phyloP scores from a whole-genome alignment of 2,113 vertebrate species.

The Galemys pyrenaicus region DNA sequence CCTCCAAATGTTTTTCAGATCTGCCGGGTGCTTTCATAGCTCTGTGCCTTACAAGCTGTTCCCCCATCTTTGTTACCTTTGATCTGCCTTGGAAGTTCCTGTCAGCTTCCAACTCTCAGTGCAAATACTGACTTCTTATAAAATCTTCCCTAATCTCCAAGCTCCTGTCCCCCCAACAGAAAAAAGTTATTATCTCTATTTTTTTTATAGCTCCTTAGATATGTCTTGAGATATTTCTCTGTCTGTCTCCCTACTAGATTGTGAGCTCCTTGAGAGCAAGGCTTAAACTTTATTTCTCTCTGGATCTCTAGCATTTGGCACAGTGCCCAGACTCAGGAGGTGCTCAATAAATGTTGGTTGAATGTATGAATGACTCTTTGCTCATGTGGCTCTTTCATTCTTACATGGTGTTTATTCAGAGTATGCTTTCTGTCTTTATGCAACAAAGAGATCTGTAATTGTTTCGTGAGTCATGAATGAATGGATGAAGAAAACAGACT shows the following conservation, averaged over 20 bases:
- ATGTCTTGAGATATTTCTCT: background rate
- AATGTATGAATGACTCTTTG: conserved; percentile 63
- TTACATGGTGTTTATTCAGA: conserved; percentile 48
- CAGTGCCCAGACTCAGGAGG: conserved; percentile 25
- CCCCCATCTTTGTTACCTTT: background rate
- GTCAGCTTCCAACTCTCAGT: background rate
- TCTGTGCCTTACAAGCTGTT: background rate
- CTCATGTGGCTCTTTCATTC: conserved; percentile 52
- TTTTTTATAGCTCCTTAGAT: conserved; percentile 1
- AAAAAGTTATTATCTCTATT: background rate
- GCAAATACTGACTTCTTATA: background rate
- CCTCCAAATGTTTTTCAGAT: conserved; percentile 32
- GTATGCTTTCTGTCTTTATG: conserved; percentile 43
- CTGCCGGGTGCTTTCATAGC: background rate
- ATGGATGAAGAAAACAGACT: background rate
- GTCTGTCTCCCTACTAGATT: conserved; percentile 40
- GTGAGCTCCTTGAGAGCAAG: conserved; percentile 61
- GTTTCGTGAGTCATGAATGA: conserved; percentile 54
- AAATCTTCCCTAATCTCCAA: background rate
- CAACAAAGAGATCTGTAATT: conserved; percentile 27
- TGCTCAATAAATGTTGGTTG: conserved; percentile 62
- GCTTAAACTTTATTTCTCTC: conserved; percentile 31
- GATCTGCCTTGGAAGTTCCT: conserved; percentile 6
- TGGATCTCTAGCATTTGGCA: conserved; percentile 43
- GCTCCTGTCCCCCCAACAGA: background rate